These are phyloP conservation scores for Ascidia mentula DNA, from an alignment of 23 tunicate genomes.

Conservation along the genomic window DNA sequence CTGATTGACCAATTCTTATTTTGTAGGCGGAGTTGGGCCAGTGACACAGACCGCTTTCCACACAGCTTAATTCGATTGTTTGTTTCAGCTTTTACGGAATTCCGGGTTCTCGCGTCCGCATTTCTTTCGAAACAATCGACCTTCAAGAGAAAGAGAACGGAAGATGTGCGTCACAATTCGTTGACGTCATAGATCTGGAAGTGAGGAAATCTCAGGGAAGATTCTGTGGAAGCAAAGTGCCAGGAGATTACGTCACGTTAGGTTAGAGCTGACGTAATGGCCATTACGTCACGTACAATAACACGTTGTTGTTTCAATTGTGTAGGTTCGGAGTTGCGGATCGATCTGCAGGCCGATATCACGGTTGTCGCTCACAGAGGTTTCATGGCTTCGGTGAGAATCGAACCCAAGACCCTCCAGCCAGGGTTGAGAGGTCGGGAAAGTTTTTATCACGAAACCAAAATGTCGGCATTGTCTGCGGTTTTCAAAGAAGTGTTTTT, in stretches of 20 bases:
- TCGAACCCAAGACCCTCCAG: slow-evolving; percentile 28
- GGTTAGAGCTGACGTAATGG: slow-evolving; percentile 38
- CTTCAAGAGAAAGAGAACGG: slow-evolving; percentile 45
- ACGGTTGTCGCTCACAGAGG: slow-evolving; percentile 54
- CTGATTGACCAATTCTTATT: too few relatives aligned
- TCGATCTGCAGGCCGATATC: slow-evolving; percentile 81
- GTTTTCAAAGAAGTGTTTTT: neutral
- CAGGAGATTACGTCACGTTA: slow-evolving; percentile 80
- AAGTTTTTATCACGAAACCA: neutral
- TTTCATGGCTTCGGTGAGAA: slow-evolving; percentile 69
- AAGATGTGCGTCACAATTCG: slow-evolving; percentile 71
- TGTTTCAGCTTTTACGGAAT: slow-evolving; percentile 28
- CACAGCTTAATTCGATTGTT: neutral
- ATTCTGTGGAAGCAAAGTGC: slow-evolving; percentile 75
- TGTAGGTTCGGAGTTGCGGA: slow-evolving; percentile 44
- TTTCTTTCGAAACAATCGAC: slow-evolving; percentile 73
- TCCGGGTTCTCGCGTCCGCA: slow-evolving; percentile 42
- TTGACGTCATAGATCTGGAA: slow-evolving; percentile 76
- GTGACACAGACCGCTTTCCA: too few relatives aligned
- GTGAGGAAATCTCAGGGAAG: slow-evolving; percentile 66
- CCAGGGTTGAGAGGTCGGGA: slow-evolving; percentile 67
- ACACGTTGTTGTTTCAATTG: too few relatives aligned
- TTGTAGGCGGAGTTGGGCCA: too few relatives aligned
- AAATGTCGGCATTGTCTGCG: neutral
- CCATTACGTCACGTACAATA: neutral